phyloP scores from a whole-genome alignment of 2,888 invertebrate genomes.

The Andrena minutula region DNA sequence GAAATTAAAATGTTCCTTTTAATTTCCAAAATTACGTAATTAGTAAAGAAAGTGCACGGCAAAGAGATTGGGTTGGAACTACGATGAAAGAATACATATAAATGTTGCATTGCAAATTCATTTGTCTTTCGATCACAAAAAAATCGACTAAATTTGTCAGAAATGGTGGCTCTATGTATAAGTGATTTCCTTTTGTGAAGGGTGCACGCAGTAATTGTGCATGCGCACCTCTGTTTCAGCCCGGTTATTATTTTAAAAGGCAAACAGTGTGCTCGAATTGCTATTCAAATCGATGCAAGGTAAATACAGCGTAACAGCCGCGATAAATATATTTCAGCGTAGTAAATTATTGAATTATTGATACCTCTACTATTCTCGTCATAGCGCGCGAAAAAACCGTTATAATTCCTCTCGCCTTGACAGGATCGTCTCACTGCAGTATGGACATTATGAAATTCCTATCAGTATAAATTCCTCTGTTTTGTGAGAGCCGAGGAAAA shows the following conservation, averaged over 20 bases:
- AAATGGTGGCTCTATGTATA: neutral
- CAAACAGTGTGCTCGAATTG: constrained; percentile 20
- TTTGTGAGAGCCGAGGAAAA: neutral
- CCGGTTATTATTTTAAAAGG: constrained; percentile 27
- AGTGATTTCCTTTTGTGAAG: neutral
- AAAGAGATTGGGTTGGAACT: too few relatives aligned
- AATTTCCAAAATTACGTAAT: too few relatives aligned
- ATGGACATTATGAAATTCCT: constrained; percentile 22
- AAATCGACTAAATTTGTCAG: neutral
- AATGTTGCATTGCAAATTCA: neutral
- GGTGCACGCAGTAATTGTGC: neutral
- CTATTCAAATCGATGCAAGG: constrained; percentile 17
- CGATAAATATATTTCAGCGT: constrained; percentile 9
- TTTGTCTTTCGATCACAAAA: neutral
- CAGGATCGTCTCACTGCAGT: neutral
- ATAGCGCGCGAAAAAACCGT: constrained; percentile 8
- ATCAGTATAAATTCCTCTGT: constrained; percentile 18
- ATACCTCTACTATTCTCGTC: constrained; percentile 15
- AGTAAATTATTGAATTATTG: constrained; percentile 31
- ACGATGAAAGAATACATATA: neutral
- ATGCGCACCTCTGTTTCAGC: neutral
- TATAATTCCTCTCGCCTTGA: neutral
- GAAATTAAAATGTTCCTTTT: neutral
- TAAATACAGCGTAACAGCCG: constrained; percentile 16
- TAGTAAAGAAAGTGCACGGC: too few relatives aligned